Conservation (phyloP, 1,140 invertebrate genomes). For the Drosophila tani region DNA sequence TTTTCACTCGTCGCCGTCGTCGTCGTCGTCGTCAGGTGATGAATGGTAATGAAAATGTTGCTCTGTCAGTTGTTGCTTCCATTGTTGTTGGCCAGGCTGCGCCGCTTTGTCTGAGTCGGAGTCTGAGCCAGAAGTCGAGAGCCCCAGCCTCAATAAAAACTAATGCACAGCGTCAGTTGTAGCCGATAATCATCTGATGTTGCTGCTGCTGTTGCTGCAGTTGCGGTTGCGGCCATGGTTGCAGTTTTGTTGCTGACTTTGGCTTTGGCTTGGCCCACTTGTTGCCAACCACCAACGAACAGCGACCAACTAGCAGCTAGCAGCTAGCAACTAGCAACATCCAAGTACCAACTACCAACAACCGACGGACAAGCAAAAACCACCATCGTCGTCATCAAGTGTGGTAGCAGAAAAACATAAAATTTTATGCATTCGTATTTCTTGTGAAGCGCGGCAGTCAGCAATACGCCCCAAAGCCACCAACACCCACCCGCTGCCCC, state of each 20-base stretch:
- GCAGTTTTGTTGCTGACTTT: conserved; percentile 45
- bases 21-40: conserved; percentile 69
- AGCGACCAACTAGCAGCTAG: conserved; percentile 2
- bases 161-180: conserved; percentile 72
- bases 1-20: conserved; percentile 48
- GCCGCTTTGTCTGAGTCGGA: conserved; percentile 63
- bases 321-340: conserved; percentile 8
- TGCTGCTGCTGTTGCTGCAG: conserved; percentile 55
- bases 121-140: conserved; percentile 49
- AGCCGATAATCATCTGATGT: conserved; percentile 50
- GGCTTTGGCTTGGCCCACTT: conserved; percentile 75
- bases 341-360: conserved; percentile 1
- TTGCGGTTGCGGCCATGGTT: conserved; percentile 79
- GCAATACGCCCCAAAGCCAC: conserved; percentile 46
- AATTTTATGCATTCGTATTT: conserved; percentile 84
- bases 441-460: conserved; percentile 72
- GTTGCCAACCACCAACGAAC: conserved; percentile 62
- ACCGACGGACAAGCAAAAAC: conserved; percentile 18
- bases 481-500: conserved; percentile 9
- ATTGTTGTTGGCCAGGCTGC: conserved; percentile 41
- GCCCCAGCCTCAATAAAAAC: conserved; percentile 77
- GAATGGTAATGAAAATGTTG: conserved; percentile 83
- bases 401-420: conserved; percentile 80
- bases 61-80: conserved; percentile 63
- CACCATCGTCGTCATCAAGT: conserved; percentile 65